Conservation (phyloP, 2,888 invertebrate genomes). For the Penaeus monodon region DNA sequence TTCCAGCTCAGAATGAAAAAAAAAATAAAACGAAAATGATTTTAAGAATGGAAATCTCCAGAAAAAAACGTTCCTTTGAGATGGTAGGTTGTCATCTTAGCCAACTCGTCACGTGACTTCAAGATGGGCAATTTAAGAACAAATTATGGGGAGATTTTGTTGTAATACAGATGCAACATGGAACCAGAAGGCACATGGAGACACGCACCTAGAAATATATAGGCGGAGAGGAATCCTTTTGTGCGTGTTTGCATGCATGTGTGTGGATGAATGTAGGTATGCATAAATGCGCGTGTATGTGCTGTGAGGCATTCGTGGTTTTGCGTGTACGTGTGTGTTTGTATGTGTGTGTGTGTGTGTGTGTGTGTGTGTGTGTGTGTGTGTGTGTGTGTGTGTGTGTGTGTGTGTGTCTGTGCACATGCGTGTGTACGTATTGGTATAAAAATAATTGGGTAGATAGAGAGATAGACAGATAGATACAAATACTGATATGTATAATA, state of each 20-base stretch:
- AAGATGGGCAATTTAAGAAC: too few species aligned
- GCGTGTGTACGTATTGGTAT: not conserved
- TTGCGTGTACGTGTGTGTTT: not conserved
- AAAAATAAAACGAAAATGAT: too few species aligned
- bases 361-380: not conserved
- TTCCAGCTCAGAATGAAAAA: too few species aligned
- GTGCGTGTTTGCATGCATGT: not conserved
- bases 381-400: not conserved
- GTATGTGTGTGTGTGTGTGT: constrained; percentile 4
- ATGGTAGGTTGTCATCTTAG: too few species aligned
- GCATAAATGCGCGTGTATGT: not conserved
- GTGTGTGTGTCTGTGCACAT: not conserved
- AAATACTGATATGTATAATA: too few species aligned
- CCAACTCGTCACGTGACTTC: too few species aligned
- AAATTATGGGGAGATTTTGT: too few species aligned
- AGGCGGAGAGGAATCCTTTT: not conserved
- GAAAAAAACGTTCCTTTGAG: not conserved
- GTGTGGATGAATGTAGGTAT: not conserved
- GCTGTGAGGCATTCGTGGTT: not conserved
- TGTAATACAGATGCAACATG: too few species aligned
- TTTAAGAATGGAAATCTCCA: not conserved
- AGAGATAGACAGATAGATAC: not conserved
- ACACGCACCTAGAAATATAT: not conserved
- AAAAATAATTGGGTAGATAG: not conserved
- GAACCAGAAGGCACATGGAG: not conserved